Evolutionary conservation across 2,113 vertebrate genomes (phyloP).

Genomic region (Phrynocephalus versicolor): DNA sequence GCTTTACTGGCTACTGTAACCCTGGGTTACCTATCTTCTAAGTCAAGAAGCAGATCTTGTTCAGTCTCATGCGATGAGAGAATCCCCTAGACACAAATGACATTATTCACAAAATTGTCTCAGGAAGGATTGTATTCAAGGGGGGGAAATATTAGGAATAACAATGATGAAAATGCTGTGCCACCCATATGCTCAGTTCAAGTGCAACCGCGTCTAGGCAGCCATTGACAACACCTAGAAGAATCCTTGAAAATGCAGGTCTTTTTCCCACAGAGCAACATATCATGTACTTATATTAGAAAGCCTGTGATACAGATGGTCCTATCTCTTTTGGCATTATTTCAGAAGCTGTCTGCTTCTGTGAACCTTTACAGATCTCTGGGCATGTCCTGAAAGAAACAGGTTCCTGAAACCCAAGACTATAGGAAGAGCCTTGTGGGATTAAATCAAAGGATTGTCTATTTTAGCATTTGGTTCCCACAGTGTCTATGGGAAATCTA

Average conservation of each 20-base stretch:
- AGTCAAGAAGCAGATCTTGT: constrained; percentile 6
- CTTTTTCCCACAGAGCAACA: neutral
- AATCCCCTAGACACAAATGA: neutral
- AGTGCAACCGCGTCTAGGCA: neutral
- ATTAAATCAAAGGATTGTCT: neutral
- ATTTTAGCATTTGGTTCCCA: neutral
- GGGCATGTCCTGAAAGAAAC: neutral
- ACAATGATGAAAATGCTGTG: neutral
- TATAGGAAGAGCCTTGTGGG: neutral
- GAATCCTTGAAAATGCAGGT: neutral
- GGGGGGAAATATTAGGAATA: neutral
- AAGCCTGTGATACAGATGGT: neutral
- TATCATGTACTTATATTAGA: neutral
- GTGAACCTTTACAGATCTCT: neutral
- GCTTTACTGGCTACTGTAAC: constrained; percentile 28
- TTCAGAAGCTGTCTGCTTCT: neutral
- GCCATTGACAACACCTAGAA: neutral
- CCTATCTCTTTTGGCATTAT: neutral
- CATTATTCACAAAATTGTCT: constrained; percentile 2
- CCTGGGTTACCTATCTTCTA: constrained; percentile 34
- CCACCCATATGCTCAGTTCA: neutral
- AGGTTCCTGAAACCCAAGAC: neutral
- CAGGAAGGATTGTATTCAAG: neutral
- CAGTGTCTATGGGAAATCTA: neutral
- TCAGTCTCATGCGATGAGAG: neutral